Percentiles rank a stretch among this genome's conserved stretches.
Evolutionary conservation across 2,888 invertebrate species (phyloP).

Genomic region (Tachystola acroxantha): DNA sequence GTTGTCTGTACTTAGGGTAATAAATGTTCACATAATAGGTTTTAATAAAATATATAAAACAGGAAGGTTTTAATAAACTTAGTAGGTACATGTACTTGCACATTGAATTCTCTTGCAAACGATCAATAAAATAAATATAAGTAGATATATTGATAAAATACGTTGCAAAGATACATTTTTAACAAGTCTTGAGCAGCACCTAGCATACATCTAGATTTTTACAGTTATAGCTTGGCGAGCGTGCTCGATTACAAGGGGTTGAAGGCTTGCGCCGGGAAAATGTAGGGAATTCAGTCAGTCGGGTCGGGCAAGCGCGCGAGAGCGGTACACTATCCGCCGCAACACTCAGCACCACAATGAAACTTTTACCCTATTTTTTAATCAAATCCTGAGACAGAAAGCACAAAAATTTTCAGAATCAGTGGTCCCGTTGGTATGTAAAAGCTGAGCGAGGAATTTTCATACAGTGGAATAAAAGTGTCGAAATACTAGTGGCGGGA

Average conservation of each 20-base stretch:
- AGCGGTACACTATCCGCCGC: slow-evolving; percentile 44
- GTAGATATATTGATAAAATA: no score
- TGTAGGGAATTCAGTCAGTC: slow-evolving; percentile 71
- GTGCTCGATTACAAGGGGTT: slow-evolving; percentile 74
- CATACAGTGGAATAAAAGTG: slow-evolving; percentile 43
- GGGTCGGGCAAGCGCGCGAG: slow-evolving; percentile 60
- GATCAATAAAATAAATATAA: no score
- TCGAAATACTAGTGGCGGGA: slow-evolving; percentile 75
- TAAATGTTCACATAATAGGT: no score
- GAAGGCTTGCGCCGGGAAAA: slow-evolving; percentile 76
- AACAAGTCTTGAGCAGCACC: slow-evolving; percentile 11
- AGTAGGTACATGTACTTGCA: no score
- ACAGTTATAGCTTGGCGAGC: slow-evolving; percentile 45
- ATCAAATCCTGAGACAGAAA: slow-evolving; percentile 40
- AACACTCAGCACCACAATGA: slow-evolving; percentile 42
- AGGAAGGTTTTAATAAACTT: no score
- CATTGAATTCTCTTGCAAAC: no score
- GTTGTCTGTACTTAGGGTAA: no score
- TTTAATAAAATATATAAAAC: no score
- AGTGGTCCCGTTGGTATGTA: slow-evolving; percentile 26
- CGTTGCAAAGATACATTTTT: no score
- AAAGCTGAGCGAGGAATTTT: slow-evolving; percentile 20
- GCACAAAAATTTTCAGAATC: slow-evolving; percentile 23
- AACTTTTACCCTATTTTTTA: slow-evolving; percentile 66
- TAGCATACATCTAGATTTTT: slow-evolving; percentile 40